phyloP scores from a whole-genome alignment of 2,888 invertebrate genomes.

The Acanthococcus lagerstroemiae region DNA sequence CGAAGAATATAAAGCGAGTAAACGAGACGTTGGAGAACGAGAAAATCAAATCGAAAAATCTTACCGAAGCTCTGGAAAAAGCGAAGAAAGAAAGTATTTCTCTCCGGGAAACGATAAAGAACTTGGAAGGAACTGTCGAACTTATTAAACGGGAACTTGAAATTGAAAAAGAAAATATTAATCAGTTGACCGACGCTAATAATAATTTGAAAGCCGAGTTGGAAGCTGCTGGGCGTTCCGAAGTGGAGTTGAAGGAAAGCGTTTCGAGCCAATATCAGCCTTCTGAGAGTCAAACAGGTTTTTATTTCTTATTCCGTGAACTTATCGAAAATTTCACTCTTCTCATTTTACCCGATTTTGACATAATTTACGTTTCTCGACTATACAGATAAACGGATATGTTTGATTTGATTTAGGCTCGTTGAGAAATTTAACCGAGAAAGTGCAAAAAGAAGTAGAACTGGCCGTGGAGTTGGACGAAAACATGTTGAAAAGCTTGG shows the following conservation, averaged over 20 bases:
- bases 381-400: background rate
- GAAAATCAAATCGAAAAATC: background rate
- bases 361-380: background rate
- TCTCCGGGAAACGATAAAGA: background rate
- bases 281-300: too few species aligned
- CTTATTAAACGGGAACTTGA: background rate
- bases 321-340: background rate
- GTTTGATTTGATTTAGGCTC: conserved; percentile 2
- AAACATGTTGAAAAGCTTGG: conserved; percentile 16
- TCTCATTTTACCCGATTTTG: background rate
- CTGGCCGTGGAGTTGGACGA: conserved; percentile 19
- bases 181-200: background rate
- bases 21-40: background rate
- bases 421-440: conserved; percentile 12
- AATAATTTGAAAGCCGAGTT: background rate
- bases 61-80: background rate
- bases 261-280: too few species aligned
- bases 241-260: too few species aligned
- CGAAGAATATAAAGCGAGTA: background rate
- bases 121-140: conserved; percentile 1
- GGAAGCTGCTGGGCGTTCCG: too few species aligned
- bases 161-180: background rate
- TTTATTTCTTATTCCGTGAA: background rate
- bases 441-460: conserved; percentile 26
- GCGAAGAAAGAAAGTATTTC: background rate